Conservation (phyloP, 2,797 vertebrate species). For the Lithobates pipiens region DNA sequence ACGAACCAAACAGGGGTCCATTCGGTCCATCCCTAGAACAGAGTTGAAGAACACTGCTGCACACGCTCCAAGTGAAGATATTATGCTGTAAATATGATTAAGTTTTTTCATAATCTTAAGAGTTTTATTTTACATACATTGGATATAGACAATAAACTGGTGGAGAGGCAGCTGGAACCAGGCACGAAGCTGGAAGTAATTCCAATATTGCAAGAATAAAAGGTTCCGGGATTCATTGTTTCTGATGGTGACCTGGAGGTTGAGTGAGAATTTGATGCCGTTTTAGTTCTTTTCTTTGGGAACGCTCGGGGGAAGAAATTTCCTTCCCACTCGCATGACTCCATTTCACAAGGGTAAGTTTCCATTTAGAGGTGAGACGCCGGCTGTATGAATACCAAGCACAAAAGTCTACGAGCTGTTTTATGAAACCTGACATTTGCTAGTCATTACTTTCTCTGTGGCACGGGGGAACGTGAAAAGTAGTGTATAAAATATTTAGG, state of each 20-base stretch:
- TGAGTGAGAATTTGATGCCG: conserved; percentile 12
- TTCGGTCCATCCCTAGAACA: no score
- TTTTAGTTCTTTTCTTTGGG: conserved; percentile 34
- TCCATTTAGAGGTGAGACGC: conserved; percentile 34
- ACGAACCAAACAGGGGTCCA: no score
- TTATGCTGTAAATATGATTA: not conserved
- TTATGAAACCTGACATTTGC: conserved; percentile 53
- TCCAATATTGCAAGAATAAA: conserved; percentile 38
- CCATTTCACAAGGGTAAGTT: conserved; percentile 53
- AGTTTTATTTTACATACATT: not conserved
- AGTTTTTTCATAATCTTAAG: not conserved
- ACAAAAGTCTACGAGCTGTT: conserved; percentile 41
- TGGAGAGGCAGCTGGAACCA: not conserved
- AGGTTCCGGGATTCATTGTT: not conserved
- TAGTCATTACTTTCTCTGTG: conserved; percentile 48
- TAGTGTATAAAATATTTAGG: conserved; percentile 57
- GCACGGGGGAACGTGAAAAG: conserved; percentile 19
- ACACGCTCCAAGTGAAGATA: not conserved
- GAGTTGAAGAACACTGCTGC: no score
- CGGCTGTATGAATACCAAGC: conserved; percentile 18
- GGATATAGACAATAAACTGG: not conserved
- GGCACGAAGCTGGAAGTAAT: conserved; percentile 43
- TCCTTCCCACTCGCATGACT: conserved; percentile 4
- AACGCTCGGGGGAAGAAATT: conserved; percentile 7
- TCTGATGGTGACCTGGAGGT: conserved; percentile 45